Base-by-base conservation (phyloP, 2,797 vertebrate species). In the Helicolenus hilgendorfi region DNA sequence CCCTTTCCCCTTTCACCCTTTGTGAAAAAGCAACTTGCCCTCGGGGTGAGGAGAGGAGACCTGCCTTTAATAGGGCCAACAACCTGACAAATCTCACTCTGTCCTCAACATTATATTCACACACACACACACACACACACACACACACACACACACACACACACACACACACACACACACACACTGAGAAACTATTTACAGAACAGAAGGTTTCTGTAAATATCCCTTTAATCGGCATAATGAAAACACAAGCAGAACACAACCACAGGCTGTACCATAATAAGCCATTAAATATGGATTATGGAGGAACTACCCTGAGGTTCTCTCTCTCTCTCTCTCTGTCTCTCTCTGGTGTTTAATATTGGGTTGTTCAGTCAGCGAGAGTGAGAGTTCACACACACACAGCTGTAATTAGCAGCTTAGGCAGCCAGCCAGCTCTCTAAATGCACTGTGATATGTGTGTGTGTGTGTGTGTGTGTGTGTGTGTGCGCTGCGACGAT, bases 21-120 rank as follows among this genome's bases (percentile, higher is more conserved):
- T 76, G 82, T 81, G 85, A 92, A 96, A 95, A 95, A 90, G 74
- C 80, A 76, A 81, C 49, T 38, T 94, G 96, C 94, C 95, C 96
- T 88, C 45, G 9, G 93, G 95, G 95, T 93, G 86, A 94, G 73
- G 74, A 86, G 93, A 91, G 86, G 83, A 95, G 94, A 92, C 94
- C 92, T 67, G 83, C 81, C 87, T 96, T 97, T 97, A 97, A 97
- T 96, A 94, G 95, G 94, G 96, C 94, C 96, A 96, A 96, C 96
- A 98, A 97, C 96, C 95, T 97, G 95, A 98, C 96, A 97, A 98
- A 97, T 96, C 93, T 97, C 90, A 33, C 85, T 94, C 94, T 94
- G 96, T 95, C 94, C 91, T 41, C n/a, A 60, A 92, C 90, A 92
- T 85, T 95, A 92, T 86, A 72, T 86, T 72, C 38, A 74, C 33